Evolutionary conservation across 53 echinoderm and acorn worm species (phyloP), one percentile per base, ranked within the genome.

Genomic region (Holothuria scabra): DNA sequence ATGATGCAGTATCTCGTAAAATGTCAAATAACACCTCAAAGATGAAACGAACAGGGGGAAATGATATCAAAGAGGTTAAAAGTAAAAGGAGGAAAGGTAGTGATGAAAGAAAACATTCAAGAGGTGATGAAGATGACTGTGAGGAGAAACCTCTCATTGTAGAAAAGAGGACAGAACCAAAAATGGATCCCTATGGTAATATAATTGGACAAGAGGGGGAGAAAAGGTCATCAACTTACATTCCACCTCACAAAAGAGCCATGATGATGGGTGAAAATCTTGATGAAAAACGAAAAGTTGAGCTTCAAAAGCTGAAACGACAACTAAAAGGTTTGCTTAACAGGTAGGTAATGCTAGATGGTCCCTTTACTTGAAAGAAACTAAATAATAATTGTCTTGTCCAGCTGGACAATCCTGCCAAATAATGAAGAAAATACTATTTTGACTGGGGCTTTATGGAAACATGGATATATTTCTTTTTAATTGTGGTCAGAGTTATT

Each of bases 301-400:
- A 96, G 61, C 91, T 99, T 44, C 89, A 91, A 25, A 91, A 91
- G 85, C 71, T 99, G 25, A 61, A 84, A 26, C 92, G 92, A 19
- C 99, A 99, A 66, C 85, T 99, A 5, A 99, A 99, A 78, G 99
- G 99, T 37, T 66, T 93, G 3, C 87, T 99, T 29, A 99, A 99
- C 88, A 91, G 99, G 99, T 92, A 31, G 48, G 86, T n/a, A 19
- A 25, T 38, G 35, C 30, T 30, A 56, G 48, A 26, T 80, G n/a
- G 16, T 56, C 13, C 24, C 31, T 28, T 31, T 21, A 64, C 31
- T 21, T 16, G 52, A 8, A 16, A 16, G 14, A 3, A 8, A 41
- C 65, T 22, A 0, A 0, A 65, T 16, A 18, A 5, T 63, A 5
- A 6, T 25, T 63, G 5, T 28, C 32, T 28, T 3, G 4, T 65